Percentiles rank a stretch among this genome's conserved stretches.
Evolutionary conservation across 1,140 invertebrate genomes (phyloP).

Genomic region (Drosophila ficusphila): DNA sequence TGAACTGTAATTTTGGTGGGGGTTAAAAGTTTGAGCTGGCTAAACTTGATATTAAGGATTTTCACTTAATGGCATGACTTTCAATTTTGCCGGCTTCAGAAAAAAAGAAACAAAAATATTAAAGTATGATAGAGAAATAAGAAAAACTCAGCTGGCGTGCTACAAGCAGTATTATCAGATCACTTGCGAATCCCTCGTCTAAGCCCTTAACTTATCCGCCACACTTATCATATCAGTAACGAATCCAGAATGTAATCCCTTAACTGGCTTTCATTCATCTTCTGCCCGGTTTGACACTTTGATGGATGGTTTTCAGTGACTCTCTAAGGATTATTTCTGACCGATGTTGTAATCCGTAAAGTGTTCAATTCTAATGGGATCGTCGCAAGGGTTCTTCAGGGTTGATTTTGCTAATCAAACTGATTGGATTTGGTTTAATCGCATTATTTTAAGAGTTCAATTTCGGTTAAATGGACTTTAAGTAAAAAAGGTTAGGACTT

Average conservation of each 20-base stretch:
- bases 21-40: constrained; percentile 3
- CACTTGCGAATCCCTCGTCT: neutral
- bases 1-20: constrained; percentile 13
- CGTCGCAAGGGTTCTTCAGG: neutral
- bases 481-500: neutral
- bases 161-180: constrained; percentile 15
- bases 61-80: constrained; percentile 30
- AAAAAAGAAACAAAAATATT: neutral
- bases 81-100: neutral
- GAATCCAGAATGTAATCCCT: constrained; percentile 26
- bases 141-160: neutral
- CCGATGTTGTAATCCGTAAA: constrained; percentile 19
- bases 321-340: constrained; percentile 29
- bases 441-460: constrained; percentile 1
- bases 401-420: constrained; percentile 29
- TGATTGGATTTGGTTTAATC: constrained; percentile 32
- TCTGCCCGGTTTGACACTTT: constrained; percentile 28
- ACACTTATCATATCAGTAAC: constrained; percentile 42
- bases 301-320: constrained; percentile 25
- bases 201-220: neutral
- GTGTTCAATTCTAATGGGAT: constrained; percentile 25
- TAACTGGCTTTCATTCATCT: constrained; percentile 40
- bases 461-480: neutral
- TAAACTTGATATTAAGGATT: constrained; percentile 28
- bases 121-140: neutral